Conservation (phyloP, 2,888 invertebrate species). For the Pemphredon lugubris region DNA sequence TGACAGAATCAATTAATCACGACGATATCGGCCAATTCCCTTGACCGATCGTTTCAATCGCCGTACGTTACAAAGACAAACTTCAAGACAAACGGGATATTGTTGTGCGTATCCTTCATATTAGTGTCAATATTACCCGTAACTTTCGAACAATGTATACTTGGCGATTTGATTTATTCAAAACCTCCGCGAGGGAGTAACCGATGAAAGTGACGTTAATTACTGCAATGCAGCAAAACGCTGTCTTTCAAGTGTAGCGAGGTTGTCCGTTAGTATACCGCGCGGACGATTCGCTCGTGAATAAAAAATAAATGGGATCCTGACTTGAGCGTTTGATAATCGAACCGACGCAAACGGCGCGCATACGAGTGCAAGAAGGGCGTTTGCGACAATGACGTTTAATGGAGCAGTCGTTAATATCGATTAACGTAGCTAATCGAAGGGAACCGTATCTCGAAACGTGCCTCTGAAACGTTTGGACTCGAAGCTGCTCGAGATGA, state of each 20-base stretch:
- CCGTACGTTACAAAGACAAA: too few relatives aligned
- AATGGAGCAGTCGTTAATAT: constrained; percentile 21
- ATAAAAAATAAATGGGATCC: not conserved
- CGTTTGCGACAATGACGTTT: constrained; percentile 6
- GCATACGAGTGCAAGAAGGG: constrained; percentile 5
- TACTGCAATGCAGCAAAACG: not conserved
- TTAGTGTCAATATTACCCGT: too few relatives aligned
- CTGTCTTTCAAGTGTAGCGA: not conserved
- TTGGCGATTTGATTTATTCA: not conserved
- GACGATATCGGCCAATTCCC: too few relatives aligned
- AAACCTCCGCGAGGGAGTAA: not conserved
- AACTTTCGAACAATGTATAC: too few relatives aligned
- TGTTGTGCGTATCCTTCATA: too few relatives aligned
- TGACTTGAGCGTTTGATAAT: not conserved
- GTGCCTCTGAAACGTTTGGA: too few relatives aligned
- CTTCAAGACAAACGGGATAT: too few relatives aligned
- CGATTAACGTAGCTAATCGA: constrained; percentile 31
- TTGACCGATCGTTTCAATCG: too few relatives aligned
- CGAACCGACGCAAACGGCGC: not conserved
- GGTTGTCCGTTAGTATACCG: constrained; percentile 23
- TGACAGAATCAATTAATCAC: too few relatives aligned
- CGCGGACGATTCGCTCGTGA: constrained; percentile 5
- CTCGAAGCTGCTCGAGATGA: too few relatives aligned
- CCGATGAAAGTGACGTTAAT: constrained; percentile 6
- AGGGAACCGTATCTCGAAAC: too few relatives aligned